A percentile compares a stretch with the other conserved stretches of the same genome.
Evolutionary conservation across 2,797 vertebrate genomes (phyloP).

Genomic region (Epinephelus coioides): DNA sequence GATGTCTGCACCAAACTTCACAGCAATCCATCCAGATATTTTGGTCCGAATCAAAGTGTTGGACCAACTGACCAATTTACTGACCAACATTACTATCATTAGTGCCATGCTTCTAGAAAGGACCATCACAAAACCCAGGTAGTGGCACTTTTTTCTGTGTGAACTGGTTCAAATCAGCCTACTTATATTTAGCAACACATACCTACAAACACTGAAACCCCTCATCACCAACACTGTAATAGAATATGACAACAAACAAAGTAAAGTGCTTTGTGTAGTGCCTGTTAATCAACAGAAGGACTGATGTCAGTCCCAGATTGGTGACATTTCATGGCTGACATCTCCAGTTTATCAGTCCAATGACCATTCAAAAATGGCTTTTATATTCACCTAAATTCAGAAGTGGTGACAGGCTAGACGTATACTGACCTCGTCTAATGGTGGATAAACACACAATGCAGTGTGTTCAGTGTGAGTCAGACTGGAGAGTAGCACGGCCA

Average conservation of each 20-base stretch:
- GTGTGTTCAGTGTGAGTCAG: constrained; percentile 54
- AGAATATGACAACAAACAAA: constrained; percentile 5
- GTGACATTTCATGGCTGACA: constrained; percentile 13
- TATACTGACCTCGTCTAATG: constrained; percentile 53
- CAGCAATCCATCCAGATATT: too few relatives aligned
- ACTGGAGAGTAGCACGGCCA: constrained; percentile 52
- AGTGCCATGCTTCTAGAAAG: neutral
- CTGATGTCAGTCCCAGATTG: neutral
- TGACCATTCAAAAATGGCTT: constrained; percentile 19
- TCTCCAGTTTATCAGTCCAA: neutral
- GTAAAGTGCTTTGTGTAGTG: constrained; percentile 13
- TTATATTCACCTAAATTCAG: constrained; percentile 26
- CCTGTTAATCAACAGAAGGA: constrained; percentile 18
- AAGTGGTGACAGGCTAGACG: constrained; percentile 43
- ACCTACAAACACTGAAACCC: neutral
- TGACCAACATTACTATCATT: neutral
- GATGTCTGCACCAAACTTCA: too few relatives aligned
- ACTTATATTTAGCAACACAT: constrained; percentile 6
- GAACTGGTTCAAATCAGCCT: constrained; percentile 1
- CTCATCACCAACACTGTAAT: neutral
- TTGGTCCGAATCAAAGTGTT: too few relatives aligned
- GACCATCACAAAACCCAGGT: neutral
- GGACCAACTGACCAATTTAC: too few relatives aligned
- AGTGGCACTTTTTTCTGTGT: neutral
- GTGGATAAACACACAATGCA: constrained; percentile 42